A percentile compares a stretch with the other conserved stretches of the same genome.
phyloP scores from a whole-genome alignment of 1,140 invertebrate genomes.

The Drosophila takahashii region DNA sequence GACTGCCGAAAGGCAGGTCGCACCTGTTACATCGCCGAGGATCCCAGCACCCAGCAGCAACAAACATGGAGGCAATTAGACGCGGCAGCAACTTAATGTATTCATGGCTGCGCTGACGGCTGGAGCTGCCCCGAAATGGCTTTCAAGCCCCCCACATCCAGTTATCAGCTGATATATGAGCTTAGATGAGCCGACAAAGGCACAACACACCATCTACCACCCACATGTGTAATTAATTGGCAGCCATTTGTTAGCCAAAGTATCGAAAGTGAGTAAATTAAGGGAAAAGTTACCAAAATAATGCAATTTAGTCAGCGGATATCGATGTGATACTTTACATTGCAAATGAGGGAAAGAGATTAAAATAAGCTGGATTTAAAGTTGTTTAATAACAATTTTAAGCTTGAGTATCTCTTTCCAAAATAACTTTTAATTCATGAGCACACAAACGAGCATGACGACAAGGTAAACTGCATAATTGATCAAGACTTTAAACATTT shows the following conservation, averaged over 20 bases:
- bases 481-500: slow-evolving; percentile 1
- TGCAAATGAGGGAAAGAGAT: background rate
- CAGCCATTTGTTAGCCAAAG: slow-evolving; percentile 46
- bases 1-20: slow-evolving; percentile 28
- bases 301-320: background rate
- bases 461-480: background rate
- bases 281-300: slow-evolving; percentile 2
- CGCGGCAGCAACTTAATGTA: slow-evolving; percentile 57
- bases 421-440: background rate
- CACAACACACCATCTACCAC: slow-evolving; percentile 1
- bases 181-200: slow-evolving; percentile 22
- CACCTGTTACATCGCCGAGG: slow-evolving; percentile 64
- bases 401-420: background rate
- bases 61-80: slow-evolving; percentile 66
- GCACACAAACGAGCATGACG: background rate
- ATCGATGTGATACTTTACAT: background rate
- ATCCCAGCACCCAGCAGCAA: slow-evolving; percentile 5
- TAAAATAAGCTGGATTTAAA: background rate
- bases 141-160: slow-evolving; percentile 36
- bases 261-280: slow-evolving; percentile 15
- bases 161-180: slow-evolving; percentile 76
- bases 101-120: slow-evolving; percentile 45
- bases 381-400: background rate
- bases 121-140: slow-evolving; percentile 14
- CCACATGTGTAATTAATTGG: slow-evolving; percentile 72